Evolutionary conservation across 2,888 invertebrate genomes (phyloP).

Genomic region (Galeopsomyia nigrocyanea): DNA sequence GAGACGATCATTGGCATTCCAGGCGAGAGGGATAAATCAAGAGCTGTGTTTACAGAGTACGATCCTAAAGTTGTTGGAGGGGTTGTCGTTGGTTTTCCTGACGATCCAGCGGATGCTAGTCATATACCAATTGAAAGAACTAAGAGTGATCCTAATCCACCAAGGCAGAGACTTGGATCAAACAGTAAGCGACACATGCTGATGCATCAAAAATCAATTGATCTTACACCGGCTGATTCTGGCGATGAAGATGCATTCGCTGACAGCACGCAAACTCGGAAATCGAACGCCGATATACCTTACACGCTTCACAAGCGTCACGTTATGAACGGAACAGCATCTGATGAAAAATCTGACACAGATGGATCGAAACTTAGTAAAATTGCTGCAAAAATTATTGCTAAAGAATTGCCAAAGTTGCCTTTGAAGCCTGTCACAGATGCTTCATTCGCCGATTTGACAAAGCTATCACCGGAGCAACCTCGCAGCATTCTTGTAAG

Average conservation of each 20-base stretch:
- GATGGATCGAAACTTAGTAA: slow-evolving; percentile 59
- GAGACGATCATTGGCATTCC: slow-evolving; percentile 58
- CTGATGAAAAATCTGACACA: slow-evolving; percentile 65
- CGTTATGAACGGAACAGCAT: slow-evolving; percentile 86
- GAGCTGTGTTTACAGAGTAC: slow-evolving; percentile 73
- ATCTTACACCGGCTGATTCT: slow-evolving; percentile 86
- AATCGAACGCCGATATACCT: slow-evolving; percentile 77
- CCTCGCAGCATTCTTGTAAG: slow-evolving; percentile 60
- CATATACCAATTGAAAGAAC: slow-evolving; percentile 85
- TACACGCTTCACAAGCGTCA: slow-evolving; percentile 88
- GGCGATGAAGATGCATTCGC: slow-evolving; percentile 86
- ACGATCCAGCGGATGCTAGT: slow-evolving; percentile 59
- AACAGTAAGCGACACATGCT: slow-evolving; percentile 82
- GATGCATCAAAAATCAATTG: slow-evolving; percentile 89
- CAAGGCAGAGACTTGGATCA: slow-evolving; percentile 79
- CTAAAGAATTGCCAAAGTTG: slow-evolving; percentile 60
- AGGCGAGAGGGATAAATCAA: slow-evolving; percentile 62
- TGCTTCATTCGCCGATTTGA: slow-evolving; percentile 60
- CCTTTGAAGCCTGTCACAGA: slow-evolving; percentile 61
- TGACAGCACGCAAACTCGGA: slow-evolving; percentile 69
- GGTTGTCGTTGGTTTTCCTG: slow-evolving; percentile 62
- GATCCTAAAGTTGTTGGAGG: slow-evolving; percentile 75
- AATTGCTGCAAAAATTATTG: slow-evolving; percentile 45
- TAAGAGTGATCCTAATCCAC: slow-evolving; percentile 88
- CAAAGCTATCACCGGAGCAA: slow-evolving; percentile 69